Evolutionary conservation across 2,113 vertebrate genomes (phyloP).

Genomic region (Lepus europaeus): DNA sequence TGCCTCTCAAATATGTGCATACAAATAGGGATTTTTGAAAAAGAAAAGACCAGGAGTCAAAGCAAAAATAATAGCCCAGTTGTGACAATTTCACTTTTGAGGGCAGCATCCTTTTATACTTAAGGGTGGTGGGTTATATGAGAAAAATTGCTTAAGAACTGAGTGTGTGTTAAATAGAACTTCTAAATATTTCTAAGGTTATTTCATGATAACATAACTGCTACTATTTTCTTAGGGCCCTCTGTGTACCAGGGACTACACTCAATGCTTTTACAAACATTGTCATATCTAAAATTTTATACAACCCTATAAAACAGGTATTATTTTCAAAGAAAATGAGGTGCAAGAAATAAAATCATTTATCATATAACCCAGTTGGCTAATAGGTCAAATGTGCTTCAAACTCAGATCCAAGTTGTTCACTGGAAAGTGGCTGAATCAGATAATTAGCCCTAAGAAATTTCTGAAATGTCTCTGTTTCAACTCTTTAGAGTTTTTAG

Average conservation of each 20-base stretch:
- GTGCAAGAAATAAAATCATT: slow-evolving; percentile 28
- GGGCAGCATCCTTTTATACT: neutral
- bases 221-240: neutral
- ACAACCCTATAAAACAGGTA: neutral
- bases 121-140: neutral
- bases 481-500: neutral
- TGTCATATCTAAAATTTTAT: neutral
- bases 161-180: neutral
- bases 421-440: slow-evolving; percentile 14
- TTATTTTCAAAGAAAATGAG: slow-evolving; percentile 51
- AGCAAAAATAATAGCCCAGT: neutral
- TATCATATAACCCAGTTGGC: neutral
- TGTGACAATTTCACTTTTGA: neutral
- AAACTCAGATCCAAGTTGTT: slow-evolving; percentile 5
- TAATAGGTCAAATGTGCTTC: slow-evolving; percentile 9
- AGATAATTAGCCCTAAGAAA: slow-evolving; percentile 47
- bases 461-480: slow-evolving; percentile 3
- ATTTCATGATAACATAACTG: neutral
- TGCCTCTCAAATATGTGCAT: too few relatives aligned
- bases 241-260: neutral
- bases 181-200: neutral
- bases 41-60: neutral
- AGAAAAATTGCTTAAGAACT: neutral
- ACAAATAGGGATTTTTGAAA: too few relatives aligned
- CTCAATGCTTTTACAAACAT: neutral